Conservation (phyloP, 2,888 invertebrate species). For the Spilosoma lubricipeda region DNA sequence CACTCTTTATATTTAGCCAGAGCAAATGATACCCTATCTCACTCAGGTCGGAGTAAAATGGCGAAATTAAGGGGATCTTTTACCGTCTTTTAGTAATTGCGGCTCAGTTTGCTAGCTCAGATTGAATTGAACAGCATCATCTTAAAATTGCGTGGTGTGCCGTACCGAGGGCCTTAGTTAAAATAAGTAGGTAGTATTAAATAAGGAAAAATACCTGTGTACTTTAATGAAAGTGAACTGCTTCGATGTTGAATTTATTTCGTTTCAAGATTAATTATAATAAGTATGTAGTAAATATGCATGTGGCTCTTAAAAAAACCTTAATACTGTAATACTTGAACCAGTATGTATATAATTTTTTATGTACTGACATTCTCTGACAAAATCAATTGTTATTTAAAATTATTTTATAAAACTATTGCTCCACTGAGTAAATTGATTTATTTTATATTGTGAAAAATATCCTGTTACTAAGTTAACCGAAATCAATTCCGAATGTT, state of each 20-base stretch:
- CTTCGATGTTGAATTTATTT: background rate
- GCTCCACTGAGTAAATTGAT: too few species aligned
- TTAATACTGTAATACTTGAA: background rate
- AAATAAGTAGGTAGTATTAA: slow-evolving; percentile 4
- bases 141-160: slow-evolving; percentile 38
- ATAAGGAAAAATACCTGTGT: background rate
- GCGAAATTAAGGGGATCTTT: slow-evolving; percentile 61
- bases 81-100: slow-evolving; percentile 58
- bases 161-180: slow-evolving; percentile 12
- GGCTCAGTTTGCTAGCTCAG: slow-evolving; percentile 56
- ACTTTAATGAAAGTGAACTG: background rate
- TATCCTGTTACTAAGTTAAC: too few species aligned
- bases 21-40: slow-evolving; percentile 50
- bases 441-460: too few species aligned
- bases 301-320: background rate
- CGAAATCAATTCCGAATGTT: too few species aligned
- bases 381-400: background rate
- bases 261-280: too few species aligned
- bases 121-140: slow-evolving; percentile 58
- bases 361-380: background rate
- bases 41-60: slow-evolving; percentile 50
- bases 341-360: background rate
- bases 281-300: background rate
- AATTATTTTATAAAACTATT: too few species aligned
- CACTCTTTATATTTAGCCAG: slow-evolving; percentile 27